These are phyloP conservation scores for Apotomis capreana DNA, from an alignment of 2,888 invertebrate species.

Conservation along the genomic window DNA sequence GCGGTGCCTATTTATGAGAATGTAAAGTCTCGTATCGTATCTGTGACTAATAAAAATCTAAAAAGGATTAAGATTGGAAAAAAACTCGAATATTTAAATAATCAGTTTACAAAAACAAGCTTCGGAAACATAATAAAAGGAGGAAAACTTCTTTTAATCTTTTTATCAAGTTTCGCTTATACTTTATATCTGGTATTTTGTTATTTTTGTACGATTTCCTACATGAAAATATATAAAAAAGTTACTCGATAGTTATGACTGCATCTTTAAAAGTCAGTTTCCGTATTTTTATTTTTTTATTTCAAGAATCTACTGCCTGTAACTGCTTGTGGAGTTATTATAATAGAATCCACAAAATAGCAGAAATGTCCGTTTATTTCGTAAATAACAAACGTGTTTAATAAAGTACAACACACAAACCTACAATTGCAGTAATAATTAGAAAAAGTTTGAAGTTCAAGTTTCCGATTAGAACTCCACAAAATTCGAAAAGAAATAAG, in stretches of 20 bases:
- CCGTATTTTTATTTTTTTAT: no score
- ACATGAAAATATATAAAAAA: no score
- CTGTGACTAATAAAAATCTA: conserved; percentile 41
- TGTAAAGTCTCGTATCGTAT: conserved; percentile 47
- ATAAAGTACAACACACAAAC: neutral
- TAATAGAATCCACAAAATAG: no score
- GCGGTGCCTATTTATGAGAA: conserved; percentile 53
- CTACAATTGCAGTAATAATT: neutral
- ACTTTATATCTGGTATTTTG: no score
- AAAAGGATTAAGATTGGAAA: conserved; percentile 23
- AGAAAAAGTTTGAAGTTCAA: neutral
- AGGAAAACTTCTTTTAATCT: conserved; percentile 29
- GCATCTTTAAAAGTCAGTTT: no score
- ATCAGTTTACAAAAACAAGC: conserved; percentile 26
- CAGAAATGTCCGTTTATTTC: neutral
- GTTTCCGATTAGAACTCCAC: neutral
- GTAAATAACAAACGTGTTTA: neutral
- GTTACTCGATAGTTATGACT: no score
- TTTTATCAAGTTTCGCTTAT: conserved; percentile 5
- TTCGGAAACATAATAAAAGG: conserved; percentile 52
- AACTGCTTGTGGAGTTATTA: no score
- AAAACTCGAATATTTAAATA: conserved; percentile 31
- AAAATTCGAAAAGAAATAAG: neutral
- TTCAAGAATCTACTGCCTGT: no score
- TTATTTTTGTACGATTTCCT: no score